Conservation (phyloP, 1,140 invertebrate species). For the Heliconius congener region DNA sequence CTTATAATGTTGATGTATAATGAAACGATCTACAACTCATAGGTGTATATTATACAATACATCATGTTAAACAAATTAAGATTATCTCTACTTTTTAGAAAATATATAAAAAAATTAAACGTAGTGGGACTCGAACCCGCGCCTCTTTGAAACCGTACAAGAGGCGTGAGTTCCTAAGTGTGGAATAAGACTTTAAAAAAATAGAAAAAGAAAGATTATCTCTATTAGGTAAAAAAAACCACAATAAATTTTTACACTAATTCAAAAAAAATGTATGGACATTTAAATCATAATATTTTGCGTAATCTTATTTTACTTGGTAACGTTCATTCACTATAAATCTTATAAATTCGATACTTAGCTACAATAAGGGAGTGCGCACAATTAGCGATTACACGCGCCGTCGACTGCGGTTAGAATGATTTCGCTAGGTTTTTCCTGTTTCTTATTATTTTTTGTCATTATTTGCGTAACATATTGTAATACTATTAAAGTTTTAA, state of each 20-base stretch:
- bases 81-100: too few relatives aligned
- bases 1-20: too few relatives aligned
- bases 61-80: not conserved
- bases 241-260: not conserved
- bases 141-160: too few relatives aligned
- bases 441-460: not conserved
- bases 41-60: too few relatives aligned
- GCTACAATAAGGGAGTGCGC: slow-evolving; percentile 47
- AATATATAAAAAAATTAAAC: too few relatives aligned
- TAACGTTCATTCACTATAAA: slow-evolving; percentile 20
- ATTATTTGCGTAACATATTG: not conserved
- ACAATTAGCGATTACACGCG: slow-evolving; percentile 53
- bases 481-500: not conserved
- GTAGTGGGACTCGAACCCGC: too few relatives aligned
- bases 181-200: too few relatives aligned
- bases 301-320: slow-evolving; percentile 24
- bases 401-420: slow-evolving; percentile 28
- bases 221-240: not conserved
- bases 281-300: slow-evolving; percentile 33
- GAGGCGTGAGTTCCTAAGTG: too few relatives aligned
- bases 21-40: too few relatives aligned
- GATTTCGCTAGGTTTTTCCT: not conserved
- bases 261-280: not conserved
- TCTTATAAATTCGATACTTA: slow-evolving; percentile 28
- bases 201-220: too few relatives aligned